These are phyloP conservation scores for Delichon dasypus DNA, from an alignment of 2,797 vertebrate species.

Conservation along the genomic window DNA sequence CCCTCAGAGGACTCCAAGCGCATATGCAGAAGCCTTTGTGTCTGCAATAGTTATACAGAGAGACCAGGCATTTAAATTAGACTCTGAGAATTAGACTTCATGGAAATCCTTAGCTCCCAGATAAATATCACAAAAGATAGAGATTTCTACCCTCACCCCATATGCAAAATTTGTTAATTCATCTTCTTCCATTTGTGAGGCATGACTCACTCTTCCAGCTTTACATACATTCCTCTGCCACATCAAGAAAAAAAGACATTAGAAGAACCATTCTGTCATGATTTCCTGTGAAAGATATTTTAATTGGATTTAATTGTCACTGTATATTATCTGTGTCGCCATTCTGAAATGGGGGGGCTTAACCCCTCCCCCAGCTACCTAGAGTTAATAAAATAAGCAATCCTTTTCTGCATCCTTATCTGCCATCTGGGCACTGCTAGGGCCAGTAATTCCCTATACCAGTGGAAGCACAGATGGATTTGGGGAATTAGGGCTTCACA, in stretches of 20 bases:
- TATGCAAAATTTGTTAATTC: background rate
- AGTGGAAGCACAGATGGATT: slow-evolving; percentile 45
- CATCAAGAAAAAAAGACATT: background rate
- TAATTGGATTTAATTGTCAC: background rate
- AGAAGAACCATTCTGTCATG: background rate
- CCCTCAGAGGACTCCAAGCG: background rate
- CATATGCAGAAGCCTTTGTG: background rate
- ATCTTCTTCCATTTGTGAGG: background rate
- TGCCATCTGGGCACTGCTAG: slow-evolving; percentile 41
- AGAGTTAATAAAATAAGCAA: slow-evolving; percentile 15
- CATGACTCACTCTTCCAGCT: background rate
- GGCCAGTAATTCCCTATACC: slow-evolving; percentile 3
- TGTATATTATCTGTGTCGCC: background rate
- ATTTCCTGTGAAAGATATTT: background rate
- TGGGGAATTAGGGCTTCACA: slow-evolving; percentile 49
- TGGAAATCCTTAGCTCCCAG: background rate
- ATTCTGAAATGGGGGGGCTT: background rate
- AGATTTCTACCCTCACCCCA: accelerated
- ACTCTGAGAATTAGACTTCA: background rate
- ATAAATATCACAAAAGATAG: background rate
- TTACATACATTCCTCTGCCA: background rate
- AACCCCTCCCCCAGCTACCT: background rate
- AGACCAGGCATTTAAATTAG: background rate
- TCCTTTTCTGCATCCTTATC: background rate
- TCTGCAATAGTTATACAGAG: background rate